These are phyloP conservation scores for Rhinogobio ventralis DNA, from an alignment of 2,797 vertebrate genomes.

Conservation along the genomic window DNA sequence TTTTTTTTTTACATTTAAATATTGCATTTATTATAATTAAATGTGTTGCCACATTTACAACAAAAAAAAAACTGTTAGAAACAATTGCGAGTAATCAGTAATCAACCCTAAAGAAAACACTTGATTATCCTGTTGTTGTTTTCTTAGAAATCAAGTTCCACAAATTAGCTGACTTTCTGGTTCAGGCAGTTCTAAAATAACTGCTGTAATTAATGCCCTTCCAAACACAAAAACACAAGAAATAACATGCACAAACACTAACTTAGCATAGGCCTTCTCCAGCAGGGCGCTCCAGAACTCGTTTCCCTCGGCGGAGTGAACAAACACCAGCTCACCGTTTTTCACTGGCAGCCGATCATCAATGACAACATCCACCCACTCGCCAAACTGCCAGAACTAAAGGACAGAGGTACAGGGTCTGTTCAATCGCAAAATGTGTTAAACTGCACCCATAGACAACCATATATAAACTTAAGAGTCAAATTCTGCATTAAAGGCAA, in stretches of 20 bases:
- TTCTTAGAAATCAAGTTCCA: neutral
- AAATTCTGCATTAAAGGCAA: neutral
- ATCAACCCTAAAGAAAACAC: neutral
- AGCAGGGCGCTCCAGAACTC: slow-evolving; percentile 90
- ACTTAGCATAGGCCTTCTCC: slow-evolving; percentile 91
- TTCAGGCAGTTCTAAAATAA: neutral
- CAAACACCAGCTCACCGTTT: slow-evolving; percentile 87
- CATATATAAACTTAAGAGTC: too few species aligned
- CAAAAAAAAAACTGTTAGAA: neutral
- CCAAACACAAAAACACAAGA: neutral
- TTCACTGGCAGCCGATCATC: slow-evolving; percentile 90
- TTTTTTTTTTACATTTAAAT: too few species aligned
- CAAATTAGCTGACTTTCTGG: neutral
- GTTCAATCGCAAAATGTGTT: neutral
- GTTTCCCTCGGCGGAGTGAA: slow-evolving; percentile 85
- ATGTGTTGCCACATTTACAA: neutral
- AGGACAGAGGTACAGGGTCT: neutral
- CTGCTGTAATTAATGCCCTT: neutral
- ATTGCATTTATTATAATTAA: neutral
- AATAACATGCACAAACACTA: slow-evolving; percentile 62
- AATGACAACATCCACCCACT: slow-evolving; percentile 94
- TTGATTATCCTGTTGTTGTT: neutral
- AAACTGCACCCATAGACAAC: neutral
- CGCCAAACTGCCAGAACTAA: slow-evolving; percentile 95
- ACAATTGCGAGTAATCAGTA: neutral